Evolutionary conservation across 2,113 vertebrate species (phyloP), one percentile per base, ranked within the genome.

Genomic region (Dicentrarchus labrax): DNA sequence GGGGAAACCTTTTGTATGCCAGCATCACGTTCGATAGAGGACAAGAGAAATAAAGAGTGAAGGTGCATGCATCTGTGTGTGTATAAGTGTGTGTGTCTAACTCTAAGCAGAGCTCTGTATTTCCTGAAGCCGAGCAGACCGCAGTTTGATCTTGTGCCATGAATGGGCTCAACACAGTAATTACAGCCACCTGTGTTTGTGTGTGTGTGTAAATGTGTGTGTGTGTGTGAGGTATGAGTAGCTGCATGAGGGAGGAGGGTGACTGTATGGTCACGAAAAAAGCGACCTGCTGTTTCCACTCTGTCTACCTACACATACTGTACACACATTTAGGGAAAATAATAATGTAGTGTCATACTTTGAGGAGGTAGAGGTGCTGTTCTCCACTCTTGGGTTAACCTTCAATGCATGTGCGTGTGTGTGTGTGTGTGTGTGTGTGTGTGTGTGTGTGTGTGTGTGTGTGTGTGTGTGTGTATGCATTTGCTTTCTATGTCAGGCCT

Each of bases 161-260:
- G 82, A 92, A 89, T 60, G 84, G 86, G 88, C 88, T 93, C 84
- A 56, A 84, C 71, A 80, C 61, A 76, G 83, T 95, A 94, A 95
- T 94, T 94, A 92, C 84, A 92, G 79, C 93, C 94, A 95, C 93
- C 93, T 94, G 94, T 91, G 89, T 87, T 78, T 65, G 85, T 78
- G 83, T 77, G 72, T 67, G 61, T 65, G 53, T 68, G 21, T 74
- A 54, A 77, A 65, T 74, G 41, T 65, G 38, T 75, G 59, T 51
- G 47, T 79, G 56, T 80, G 50, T 59, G 79, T 50, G 21, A 60
- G 47, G 50, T 69, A 64, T 41, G 76, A 74, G 65, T 39, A 60
- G 36, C 47, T 78, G 41, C 9, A 76, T 75, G 70, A 72, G 45
- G 60, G 74, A 68, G 62, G 62, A 71, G 69, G 72, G 30, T 70